phyloP scores from a whole-genome alignment of 2,888 invertebrate genomes.

The Leucania comma region DNA sequence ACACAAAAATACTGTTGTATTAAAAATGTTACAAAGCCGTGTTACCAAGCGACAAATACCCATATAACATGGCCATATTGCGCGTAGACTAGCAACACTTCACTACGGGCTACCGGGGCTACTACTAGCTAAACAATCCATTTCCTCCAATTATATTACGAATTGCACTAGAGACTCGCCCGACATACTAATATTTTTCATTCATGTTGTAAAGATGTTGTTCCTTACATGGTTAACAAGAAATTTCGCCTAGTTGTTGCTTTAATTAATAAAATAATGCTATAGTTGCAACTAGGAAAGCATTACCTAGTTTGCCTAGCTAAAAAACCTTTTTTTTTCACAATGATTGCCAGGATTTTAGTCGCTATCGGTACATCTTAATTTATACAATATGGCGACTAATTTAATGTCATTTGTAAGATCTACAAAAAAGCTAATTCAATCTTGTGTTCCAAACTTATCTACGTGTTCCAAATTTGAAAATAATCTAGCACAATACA shows the following conservation, averaged over 20 bases:
- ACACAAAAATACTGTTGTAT: background rate
- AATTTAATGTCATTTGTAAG: background rate
- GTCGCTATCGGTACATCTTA: too few species aligned
- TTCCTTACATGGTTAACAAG: background rate
- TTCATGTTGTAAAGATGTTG: too few species aligned
- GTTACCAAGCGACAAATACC: constrained; percentile 26
- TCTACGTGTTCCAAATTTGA: background rate
- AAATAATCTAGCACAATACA: background rate
- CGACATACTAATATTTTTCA: constrained; percentile 42
- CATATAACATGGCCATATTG: constrained; percentile 18
- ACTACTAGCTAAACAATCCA: constrained; percentile 51
- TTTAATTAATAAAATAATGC: constrained; percentile 1
- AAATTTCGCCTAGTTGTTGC: background rate
- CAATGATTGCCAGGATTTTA: background rate
- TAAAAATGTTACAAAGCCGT: background rate
- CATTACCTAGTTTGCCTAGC: background rate
- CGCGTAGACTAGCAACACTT: constrained; percentile 29
- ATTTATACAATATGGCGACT: background rate
- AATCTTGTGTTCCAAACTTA: too few species aligned
- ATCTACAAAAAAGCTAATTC: background rate
- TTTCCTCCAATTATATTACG: constrained; percentile 55
- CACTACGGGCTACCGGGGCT: constrained; percentile 40
- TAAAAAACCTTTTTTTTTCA: background rate
- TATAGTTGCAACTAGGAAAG: background rate
- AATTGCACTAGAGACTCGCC: constrained; percentile 30